Conservation (phyloP, 2,888 invertebrate genomes). For the Phyto melanocephala region DNA sequence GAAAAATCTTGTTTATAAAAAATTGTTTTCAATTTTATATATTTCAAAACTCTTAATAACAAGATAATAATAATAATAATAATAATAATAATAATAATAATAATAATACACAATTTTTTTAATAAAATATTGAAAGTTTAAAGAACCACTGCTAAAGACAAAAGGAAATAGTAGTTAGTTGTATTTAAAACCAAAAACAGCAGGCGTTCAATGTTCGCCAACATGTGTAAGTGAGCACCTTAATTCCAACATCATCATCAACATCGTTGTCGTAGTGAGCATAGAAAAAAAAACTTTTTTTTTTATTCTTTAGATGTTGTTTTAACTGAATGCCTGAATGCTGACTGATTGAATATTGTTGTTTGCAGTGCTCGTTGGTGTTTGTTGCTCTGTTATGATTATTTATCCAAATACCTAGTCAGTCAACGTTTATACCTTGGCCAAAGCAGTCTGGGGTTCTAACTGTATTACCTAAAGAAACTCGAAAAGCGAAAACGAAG, state of each 20-base stretch:
- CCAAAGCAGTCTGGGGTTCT: conserved; percentile 68
- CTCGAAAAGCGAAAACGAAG: background rate
- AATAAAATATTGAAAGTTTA: too few relatives aligned
- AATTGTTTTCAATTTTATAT: too few relatives aligned
- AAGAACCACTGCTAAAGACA: background rate
- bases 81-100: too few relatives aligned
- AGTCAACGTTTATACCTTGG: conserved; percentile 75
- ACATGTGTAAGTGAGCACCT: conserved; percentile 57
- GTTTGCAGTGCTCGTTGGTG: background rate
- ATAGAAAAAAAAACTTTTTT: conserved; percentile 3
- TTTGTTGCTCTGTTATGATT: conserved; percentile 60
- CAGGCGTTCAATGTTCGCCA: conserved; percentile 54
- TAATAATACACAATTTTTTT: too few relatives aligned
- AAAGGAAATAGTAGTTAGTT: conserved; percentile 30
- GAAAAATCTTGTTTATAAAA: too few relatives aligned
- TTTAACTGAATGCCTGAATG: too few relatives aligned
- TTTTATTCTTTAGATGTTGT: conserved; percentile 45
- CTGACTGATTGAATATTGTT: background rate
- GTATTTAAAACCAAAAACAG: conserved; percentile 15
- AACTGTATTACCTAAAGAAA: background rate
- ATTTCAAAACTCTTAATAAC: too few relatives aligned
- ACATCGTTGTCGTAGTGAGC: conserved; percentile 11
- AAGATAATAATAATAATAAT: too few relatives aligned
- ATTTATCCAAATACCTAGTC: conserved; percentile 48
- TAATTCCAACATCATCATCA: conserved; percentile 8